Evolutionary conservation across 2,797 vertebrate species (phyloP), one percentile per base, ranked within the genome.

Genomic region (Mastacembelus armatus): DNA sequence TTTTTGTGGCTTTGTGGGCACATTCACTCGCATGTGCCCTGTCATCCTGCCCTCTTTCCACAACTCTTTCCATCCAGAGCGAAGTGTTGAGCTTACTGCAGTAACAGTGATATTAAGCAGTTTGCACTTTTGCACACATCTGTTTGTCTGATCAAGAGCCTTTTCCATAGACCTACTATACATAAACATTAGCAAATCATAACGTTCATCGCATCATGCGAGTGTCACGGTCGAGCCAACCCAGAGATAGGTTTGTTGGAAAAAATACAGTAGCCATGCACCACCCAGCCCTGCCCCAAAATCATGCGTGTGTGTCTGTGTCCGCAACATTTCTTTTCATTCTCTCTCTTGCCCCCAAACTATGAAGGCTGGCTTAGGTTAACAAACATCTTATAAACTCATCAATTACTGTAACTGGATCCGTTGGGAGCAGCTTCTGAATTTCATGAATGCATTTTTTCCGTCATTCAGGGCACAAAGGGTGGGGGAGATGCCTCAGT

Each of bases 371-470:
- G 85, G 89, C 83, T 66, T 77, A 66, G 66, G 75, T 85, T 81
- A 89, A 88, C 85, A 91, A 86, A 87, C 87, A 89, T 91, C 86
- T 87, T 90, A 87, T 84, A 91, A 93, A 91, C 81, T 90, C 89
- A 93, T 92, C 89, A 89, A 86, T 92, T 91, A 91, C 83, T 90
- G 91, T 87, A 91, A 91, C 83, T 77, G 77, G 82, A 91, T 91
- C 88, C 70, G 62, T 85, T 85, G 85, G 74, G 86, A 90, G 83
- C 83, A 81, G 85, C 89, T 91, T 87, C 83, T 91, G 88, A 89
- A 91, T 92, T 92, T 92, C 80, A 85, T 89, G 80, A 91, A 89
- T 88, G 85, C 81, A 70, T 85, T 88, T 92, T 88, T 88, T 85
- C 85, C 87, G 18, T 84, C 54, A 24, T 82, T 84, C 69, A 38